These are phyloP conservation scores for Anthopleura xanthogrammica DNA, from an alignment of 92 coral and sea anemone species.

Conservation along the genomic window DNA sequence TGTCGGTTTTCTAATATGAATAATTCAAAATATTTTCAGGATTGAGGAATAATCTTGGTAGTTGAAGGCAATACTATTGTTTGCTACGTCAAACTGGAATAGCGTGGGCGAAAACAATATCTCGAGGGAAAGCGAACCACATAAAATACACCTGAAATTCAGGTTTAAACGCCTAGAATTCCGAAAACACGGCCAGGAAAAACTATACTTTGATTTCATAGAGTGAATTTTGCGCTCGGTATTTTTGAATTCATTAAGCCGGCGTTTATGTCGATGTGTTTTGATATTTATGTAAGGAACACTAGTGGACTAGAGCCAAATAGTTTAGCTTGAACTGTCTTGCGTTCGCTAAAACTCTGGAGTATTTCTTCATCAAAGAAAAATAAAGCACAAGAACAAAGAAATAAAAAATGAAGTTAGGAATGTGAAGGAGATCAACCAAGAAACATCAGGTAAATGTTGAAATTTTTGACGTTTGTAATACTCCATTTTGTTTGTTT, in stretches of 20 bases:
- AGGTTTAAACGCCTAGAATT: conserved; percentile 4
- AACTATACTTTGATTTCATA: not conserved
- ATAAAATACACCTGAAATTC: not conserved
- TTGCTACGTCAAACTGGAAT: conserved; percentile 18
- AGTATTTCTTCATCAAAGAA: not conserved
- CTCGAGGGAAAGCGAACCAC: not conserved
- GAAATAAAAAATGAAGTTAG: not conserved
- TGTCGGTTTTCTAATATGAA: conserved; percentile 22
- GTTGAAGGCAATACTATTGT: conserved; percentile 20
- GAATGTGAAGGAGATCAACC: not conserved
- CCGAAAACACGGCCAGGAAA: not conserved
- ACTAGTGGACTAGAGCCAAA: not conserved
- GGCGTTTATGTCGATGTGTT: not conserved
- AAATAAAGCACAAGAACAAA: not conserved
- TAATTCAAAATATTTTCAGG: conserved; percentile 16
- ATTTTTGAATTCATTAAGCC: not conserved
- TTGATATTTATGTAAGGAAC: not conserved
- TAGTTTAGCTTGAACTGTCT: not conserved
- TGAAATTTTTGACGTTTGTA: not conserved
- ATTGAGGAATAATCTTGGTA: conserved; percentile 23
- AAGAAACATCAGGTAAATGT: conserved; percentile 1
- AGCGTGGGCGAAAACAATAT: conserved; percentile 11
- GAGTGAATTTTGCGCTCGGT: not conserved
- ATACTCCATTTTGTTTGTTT: not conserved
- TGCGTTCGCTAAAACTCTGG: not conserved